Evolutionary conservation across 2,888 invertebrate genomes (phyloP).

Genomic region (Allophyes oxyacanthae): DNA sequence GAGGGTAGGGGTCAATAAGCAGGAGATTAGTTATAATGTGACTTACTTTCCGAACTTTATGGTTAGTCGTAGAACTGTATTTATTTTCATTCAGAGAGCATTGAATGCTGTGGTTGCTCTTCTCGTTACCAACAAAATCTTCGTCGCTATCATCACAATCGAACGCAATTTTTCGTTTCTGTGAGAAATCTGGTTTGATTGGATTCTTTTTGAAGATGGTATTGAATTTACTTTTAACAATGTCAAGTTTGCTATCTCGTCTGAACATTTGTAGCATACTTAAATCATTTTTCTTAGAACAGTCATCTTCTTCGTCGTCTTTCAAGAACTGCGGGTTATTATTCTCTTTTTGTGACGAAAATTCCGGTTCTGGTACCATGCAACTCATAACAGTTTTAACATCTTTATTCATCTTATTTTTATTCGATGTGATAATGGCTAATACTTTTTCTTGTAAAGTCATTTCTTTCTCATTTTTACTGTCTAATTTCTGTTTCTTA

Average conservation of each 20-base stretch:
- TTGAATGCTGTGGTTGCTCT: slow-evolving; percentile 52
- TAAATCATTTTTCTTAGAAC: slow-evolving; percentile 56
- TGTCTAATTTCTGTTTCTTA: slow-evolving; percentile 74
- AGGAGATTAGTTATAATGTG: neutral
- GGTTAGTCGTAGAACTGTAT: slow-evolving; percentile 62
- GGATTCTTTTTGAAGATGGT: slow-evolving; percentile 56
- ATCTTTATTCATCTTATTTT: slow-evolving; percentile 55
- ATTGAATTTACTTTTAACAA: slow-evolving; percentile 61
- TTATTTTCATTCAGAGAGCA: slow-evolving; percentile 44
- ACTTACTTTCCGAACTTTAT: slow-evolving; percentile 76
- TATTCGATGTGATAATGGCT: slow-evolving; percentile 70
- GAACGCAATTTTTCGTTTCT: slow-evolving; percentile 66
- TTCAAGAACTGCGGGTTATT: slow-evolving; percentile 57
- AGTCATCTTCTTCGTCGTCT: slow-evolving; percentile 45
- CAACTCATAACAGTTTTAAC: slow-evolving; percentile 64
- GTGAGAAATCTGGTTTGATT: slow-evolving; percentile 36
- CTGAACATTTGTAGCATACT: slow-evolving; percentile 74
- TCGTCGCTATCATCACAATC: slow-evolving; percentile 83
- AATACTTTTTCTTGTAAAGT: slow-evolving; percentile 77
- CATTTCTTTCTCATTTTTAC: slow-evolving; percentile 54
- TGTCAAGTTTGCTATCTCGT: slow-evolving; percentile 65
- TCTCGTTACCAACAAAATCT: slow-evolving; percentile 75
- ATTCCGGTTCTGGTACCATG: slow-evolving; percentile 60
- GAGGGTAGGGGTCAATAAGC: too few relatives aligned
- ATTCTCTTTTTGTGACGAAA: slow-evolving; percentile 76